phyloP scores from a whole-genome alignment of 2,113 vertebrate genomes.

The Phaethornis superciliosus region DNA sequence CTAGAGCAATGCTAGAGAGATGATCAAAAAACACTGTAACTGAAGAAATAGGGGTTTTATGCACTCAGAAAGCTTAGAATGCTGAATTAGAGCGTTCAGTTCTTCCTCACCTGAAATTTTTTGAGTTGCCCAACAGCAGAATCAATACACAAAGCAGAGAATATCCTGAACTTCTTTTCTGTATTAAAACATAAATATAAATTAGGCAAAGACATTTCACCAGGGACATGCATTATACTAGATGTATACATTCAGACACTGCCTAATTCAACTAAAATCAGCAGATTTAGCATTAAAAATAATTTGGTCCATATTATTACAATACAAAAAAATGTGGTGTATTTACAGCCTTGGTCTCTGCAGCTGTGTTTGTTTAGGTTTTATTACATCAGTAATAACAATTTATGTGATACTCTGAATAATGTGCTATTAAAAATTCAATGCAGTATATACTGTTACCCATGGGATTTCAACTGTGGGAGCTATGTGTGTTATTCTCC shows the following conservation, averaged over 20 bases:
- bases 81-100: background rate
- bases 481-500: conserved; percentile 37
- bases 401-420: conserved; percentile 64
- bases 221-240: background rate
- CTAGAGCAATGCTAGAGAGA: background rate
- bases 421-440: conserved; percentile 59
- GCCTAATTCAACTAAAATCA: conserved; percentile 38
- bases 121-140: background rate
- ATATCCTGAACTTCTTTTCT: background rate
- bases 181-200: background rate
- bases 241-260: background rate
- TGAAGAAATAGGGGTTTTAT: background rate
- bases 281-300: conserved; percentile 19
- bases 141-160: background rate
- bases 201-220: background rate
- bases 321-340: conserved; percentile 21
- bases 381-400: conserved; percentile 66
- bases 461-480: conserved; percentile 50
- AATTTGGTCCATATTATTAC: conserved; percentile 8
- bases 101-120: background rate
- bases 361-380: conserved; percentile 59
- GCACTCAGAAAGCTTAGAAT: background rate
- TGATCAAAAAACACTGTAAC: background rate
- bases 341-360: conserved; percentile 55
- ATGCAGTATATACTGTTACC: conserved; percentile 23